Base-by-base conservation (phyloP, 2,797 vertebrate species). In the Pipistrellus pipistrellus region DNA sequence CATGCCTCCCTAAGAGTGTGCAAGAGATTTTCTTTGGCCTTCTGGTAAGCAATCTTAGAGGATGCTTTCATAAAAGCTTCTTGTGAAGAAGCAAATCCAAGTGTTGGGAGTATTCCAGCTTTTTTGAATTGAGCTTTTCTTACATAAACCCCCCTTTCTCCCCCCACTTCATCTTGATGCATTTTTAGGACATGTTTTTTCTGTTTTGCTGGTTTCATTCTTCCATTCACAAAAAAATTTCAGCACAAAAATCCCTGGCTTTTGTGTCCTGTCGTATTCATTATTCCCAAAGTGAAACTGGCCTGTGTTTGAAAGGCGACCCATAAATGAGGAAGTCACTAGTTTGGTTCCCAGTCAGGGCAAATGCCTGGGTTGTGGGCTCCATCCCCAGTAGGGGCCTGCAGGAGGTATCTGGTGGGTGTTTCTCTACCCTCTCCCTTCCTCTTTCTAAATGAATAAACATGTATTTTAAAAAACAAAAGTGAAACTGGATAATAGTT, bases 221-320 rank as follows among this genome's bases (percentile, higher is more conserved):
- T 86, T 80, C 66, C 57, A 17, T 75, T 94, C n/a, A 32, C 38
- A 68, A 81, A 38, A 38, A 57, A n/a, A 64, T 66, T 66, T 68
- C 15, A 32, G 20, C 38, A 48, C 55, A 73, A 81, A 57, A 64
- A 57, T n/a, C 23, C 35, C 30, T n/a, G 76, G 75, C 66, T 81
- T 72, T 85, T 66, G 62, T 85, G 57, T 55, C 2, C 38, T 55
- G 48, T 80, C 6, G 12, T 51, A 38, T 38, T 57, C 38, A 4
- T 75, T 57, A 55, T 78, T 73, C 48, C 48, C 55, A 86, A 81
- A 86, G 15, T 11, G 20, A 86, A 90, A 51, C 25, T 18, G 14
- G 46, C 27, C 12, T 62, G 25, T 62, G 59, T 62, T 30, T 62
- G 12, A 62, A 62, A 62, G 59, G 13, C 25, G 2, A 62, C 25